Percentiles rank a stretch among this genome's conserved stretches.
Evolutionary conservation across 2,888 invertebrate genomes (phyloP).

Genomic region (Deilephila elpenor): DNA sequence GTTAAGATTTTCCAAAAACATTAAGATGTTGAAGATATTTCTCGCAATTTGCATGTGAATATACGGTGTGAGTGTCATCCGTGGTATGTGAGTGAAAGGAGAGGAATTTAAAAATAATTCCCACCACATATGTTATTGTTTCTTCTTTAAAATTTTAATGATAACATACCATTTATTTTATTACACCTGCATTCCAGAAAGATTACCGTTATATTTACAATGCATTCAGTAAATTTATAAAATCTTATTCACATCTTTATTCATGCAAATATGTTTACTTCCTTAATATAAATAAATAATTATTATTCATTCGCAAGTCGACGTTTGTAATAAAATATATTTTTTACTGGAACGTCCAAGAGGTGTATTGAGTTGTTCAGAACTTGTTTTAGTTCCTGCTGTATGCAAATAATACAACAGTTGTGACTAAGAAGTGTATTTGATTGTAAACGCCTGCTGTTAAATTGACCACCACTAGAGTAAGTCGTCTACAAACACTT

Average conservation of each 20-base stretch:
- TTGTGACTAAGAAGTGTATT: not conserved
- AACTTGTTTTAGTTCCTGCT: slow-evolving; percentile 17
- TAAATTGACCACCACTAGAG: not conserved
- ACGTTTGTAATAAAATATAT: slow-evolving; percentile 2
- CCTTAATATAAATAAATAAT: not conserved
- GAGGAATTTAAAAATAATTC: no score
- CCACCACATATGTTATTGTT: no score
- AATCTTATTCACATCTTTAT: not conserved
- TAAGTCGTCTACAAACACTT: not conserved
- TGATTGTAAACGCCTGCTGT: not conserved
- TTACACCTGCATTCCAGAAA: no score
- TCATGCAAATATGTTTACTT: not conserved
- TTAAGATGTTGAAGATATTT: no score
- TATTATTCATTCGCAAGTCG: not conserved
- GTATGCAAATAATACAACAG: slow-evolving; percentile 15
- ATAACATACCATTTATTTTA: no score
- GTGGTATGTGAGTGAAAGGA: no score
- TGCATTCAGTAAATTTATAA: not conserved
- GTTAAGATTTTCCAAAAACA: no score
- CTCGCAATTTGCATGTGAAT: no score
- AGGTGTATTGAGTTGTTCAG: not conserved
- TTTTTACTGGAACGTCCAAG: not conserved
- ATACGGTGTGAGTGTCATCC: no score
- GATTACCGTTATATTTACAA: no score
- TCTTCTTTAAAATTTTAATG: no score